Evolutionary conservation across 35 echinoderm and acorn worm species (phyloP).

Genomic region (Ophioderma brevispina): DNA sequence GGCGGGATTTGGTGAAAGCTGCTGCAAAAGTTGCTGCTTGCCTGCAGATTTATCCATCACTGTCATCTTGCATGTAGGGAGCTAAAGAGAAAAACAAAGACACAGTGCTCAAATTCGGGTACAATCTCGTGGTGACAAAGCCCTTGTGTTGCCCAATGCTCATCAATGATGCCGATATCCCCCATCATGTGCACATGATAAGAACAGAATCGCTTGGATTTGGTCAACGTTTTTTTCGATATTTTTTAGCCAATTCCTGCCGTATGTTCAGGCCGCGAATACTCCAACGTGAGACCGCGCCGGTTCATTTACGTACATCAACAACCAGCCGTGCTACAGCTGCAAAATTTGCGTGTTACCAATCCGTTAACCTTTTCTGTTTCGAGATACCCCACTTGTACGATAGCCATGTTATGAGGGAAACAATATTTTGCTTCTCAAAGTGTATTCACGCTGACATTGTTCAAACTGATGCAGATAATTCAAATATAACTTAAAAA

Average conservation of each 20-base stretch:
- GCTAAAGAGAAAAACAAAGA: slow-evolving; percentile 96
- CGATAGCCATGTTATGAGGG: background rate
- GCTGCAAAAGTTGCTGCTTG: slow-evolving; percentile 91
- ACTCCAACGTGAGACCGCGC: background rate
- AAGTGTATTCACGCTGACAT: too few species aligned
- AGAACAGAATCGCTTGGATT: background rate
- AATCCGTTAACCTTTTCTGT: background rate
- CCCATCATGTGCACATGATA: slow-evolving; percentile 70
- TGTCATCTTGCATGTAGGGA: slow-evolving; percentile 97
- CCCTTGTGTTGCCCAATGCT: slow-evolving; percentile 69
- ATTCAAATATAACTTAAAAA: too few species aligned
- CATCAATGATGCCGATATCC: slow-evolving; percentile 78
- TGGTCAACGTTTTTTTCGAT: background rate
- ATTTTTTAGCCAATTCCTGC: background rate
- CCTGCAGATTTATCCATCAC: slow-evolving; percentile 95
- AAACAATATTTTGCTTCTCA: background rate
- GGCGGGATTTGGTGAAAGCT: slow-evolving; percentile 89
- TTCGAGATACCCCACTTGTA: background rate
- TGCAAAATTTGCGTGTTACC: slow-evolving; percentile 6
- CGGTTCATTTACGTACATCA: background rate
- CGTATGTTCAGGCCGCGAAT: slow-evolving; percentile 7
- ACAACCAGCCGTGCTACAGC: background rate
- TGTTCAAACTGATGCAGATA: too few species aligned
- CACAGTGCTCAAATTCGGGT: slow-evolving; percentile 84
- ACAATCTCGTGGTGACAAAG: slow-evolving; percentile 95